Conservation (phyloP, 2,113 vertebrate species). For the Poecilia latipinna region DNA sequence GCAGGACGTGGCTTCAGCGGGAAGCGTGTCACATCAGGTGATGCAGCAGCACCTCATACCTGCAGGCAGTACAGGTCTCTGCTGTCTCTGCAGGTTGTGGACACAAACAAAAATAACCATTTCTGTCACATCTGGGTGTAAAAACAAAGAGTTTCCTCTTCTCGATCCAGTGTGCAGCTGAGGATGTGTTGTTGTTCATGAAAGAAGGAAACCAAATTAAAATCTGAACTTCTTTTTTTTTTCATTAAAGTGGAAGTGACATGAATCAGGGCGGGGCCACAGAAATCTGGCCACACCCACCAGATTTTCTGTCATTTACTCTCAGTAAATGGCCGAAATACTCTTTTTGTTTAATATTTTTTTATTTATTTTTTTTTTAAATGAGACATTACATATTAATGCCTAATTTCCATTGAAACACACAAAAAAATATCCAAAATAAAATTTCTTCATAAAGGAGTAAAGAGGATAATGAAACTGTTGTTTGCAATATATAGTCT, state of each 20-base stretch:
- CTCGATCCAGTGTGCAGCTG: neutral
- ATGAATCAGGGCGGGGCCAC: neutral
- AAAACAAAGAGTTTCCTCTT: conserved; percentile 2
- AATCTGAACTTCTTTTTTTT: neutral
- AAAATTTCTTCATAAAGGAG: no score
- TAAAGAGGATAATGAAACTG: no score
- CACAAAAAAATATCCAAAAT: no score
- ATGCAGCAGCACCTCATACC: conserved; percentile 44
- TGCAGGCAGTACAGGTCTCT: conserved; percentile 48
- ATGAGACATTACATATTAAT: no score
- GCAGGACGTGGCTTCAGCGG: conserved; percentile 32
- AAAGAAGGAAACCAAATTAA: neutral
- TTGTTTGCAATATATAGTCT: no score
- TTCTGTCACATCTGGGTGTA: conserved; percentile 36
- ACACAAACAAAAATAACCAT: conserved; percentile 46
- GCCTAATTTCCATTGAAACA: no score
- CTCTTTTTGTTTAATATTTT: no score
- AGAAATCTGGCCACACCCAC: neutral
- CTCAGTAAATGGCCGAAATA: no score
- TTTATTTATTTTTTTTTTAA: no score
- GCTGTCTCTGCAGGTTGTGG: conserved; percentile 41
- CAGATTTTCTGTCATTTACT: no score
- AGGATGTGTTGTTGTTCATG: neutral
- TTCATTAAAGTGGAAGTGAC: neutral
- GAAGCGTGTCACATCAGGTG: conserved; percentile 67